Percentiles rank a stretch among this genome's conserved stretches.
phyloP scores from a whole-genome alignment of 2,113 vertebrate genomes.

The Peucedramus taeniatus region DNA sequence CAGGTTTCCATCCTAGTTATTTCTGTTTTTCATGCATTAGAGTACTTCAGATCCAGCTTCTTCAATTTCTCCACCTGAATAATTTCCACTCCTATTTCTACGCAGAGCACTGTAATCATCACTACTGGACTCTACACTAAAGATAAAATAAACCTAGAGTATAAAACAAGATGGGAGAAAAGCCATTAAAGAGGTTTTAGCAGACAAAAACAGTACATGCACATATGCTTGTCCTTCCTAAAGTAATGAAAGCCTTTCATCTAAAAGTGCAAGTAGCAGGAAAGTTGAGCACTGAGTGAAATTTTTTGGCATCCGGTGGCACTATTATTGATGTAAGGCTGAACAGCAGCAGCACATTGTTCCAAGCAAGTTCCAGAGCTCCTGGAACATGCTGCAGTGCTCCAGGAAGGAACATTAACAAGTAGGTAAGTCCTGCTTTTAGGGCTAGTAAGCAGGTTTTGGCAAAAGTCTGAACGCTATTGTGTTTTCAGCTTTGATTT shows the following conservation, averaged over 20 bases:
- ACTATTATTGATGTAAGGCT: neutral
- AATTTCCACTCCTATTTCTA: constrained; percentile 48
- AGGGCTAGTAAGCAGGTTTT: neutral
- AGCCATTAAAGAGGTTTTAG: neutral
- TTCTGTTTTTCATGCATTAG: constrained; percentile 38
- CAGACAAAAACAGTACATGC: neutral
- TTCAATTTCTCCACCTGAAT: neutral
- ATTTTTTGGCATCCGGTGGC: neutral
- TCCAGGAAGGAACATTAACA: constrained; percentile 15
- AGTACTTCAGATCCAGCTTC: constrained; percentile 43
- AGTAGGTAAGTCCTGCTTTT: neutral
- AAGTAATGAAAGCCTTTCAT: neutral
- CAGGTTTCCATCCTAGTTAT: neutral
- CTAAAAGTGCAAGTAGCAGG: neutral
- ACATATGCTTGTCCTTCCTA: neutral
- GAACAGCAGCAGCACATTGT: neutral
- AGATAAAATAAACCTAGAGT: neutral
- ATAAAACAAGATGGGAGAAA: neutral
- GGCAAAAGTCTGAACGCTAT: neutral
- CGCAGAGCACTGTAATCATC: neutral
- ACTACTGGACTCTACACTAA: neutral
- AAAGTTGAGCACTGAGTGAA: neutral
- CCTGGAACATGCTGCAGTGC: neutral
- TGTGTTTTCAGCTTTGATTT: neutral
- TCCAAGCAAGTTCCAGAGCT: neutral